Percentiles rank a stretch among this genome's conserved stretches.
Evolutionary conservation across 2,797 vertebrate genomes (phyloP).

Genomic region (Poecile montanus): DNA sequence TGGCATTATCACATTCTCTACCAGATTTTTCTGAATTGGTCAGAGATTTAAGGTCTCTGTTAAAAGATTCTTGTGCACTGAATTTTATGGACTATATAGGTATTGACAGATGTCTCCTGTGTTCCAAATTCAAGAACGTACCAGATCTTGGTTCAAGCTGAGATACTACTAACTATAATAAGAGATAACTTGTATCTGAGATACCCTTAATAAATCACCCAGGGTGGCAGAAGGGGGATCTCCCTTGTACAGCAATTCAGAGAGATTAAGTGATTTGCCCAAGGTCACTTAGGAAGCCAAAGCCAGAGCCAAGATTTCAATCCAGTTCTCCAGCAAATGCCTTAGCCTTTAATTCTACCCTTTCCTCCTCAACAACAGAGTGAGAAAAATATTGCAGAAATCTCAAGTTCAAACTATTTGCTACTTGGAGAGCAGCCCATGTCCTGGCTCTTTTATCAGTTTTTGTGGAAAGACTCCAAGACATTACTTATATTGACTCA

Average conservation of each 20-base stretch:
- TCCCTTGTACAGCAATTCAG: neutral
- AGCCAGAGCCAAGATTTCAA: neutral
- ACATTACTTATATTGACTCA: constrained; percentile 69
- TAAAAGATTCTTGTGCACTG: neutral
- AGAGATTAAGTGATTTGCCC: neutral
- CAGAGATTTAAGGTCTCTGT: neutral
- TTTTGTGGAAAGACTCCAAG: constrained; percentile 63
- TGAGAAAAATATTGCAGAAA: constrained; percentile 39
- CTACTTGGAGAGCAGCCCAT: constrained; percentile 58
- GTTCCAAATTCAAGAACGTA: accelerated
- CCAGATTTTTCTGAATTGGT: neutral
- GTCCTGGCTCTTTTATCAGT: constrained; percentile 53
- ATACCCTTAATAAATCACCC: neutral
- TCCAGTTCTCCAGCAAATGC: neutral
- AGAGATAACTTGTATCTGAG: neutral
- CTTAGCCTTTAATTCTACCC: neutral
- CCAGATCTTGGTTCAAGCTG: neutral
- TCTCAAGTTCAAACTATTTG: constrained; percentile 47
- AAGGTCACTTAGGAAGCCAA: neutral
- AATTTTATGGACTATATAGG: neutral
- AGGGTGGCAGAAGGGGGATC: neutral
- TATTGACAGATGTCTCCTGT: neutral
- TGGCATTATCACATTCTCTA: neutral
- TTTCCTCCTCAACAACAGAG: neutral
- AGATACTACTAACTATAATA: neutral